Evolutionary conservation across 2,797 vertebrate species (phyloP).

Genomic region (Calcarius lapponicus): DNA sequence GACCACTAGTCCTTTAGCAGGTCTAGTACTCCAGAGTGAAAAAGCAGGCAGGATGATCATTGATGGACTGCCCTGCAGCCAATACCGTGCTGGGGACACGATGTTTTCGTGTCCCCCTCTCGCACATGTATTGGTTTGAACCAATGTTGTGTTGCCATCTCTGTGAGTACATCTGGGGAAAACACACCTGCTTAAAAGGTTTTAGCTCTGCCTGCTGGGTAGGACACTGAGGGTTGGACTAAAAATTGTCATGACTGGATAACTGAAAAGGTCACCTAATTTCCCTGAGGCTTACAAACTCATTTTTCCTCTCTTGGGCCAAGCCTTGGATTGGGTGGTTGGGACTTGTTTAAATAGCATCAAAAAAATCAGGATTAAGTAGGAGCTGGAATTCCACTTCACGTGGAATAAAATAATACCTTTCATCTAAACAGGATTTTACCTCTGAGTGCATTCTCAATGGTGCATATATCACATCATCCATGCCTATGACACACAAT

Average conservation of each 20-base stretch:
- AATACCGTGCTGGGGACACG: fast-evolving
- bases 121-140: background rate
- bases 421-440: background rate
- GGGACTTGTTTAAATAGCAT: background rate
- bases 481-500: background rate
- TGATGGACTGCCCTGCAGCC: fast-evolving
- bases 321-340: background rate
- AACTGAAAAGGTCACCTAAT: background rate
- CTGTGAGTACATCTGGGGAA: background rate
- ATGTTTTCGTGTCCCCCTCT: background rate
- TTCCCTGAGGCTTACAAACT: background rate
- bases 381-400: background rate
- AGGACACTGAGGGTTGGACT: background rate
- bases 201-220: background rate
- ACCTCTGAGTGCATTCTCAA: background rate
- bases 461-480: background rate
- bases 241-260: background rate
- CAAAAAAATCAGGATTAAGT: background rate
- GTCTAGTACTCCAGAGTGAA: background rate
- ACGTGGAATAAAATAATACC: background rate
- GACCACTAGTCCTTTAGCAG: background rate
- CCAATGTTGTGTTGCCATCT: background rate
- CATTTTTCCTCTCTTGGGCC: background rate
- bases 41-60: background rate
- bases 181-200: background rate